Evolutionary conservation across 2,113 vertebrate species (phyloP), one percentile per base, ranked within the genome.

Genomic region (Phrynocephalus versicolor): DNA sequence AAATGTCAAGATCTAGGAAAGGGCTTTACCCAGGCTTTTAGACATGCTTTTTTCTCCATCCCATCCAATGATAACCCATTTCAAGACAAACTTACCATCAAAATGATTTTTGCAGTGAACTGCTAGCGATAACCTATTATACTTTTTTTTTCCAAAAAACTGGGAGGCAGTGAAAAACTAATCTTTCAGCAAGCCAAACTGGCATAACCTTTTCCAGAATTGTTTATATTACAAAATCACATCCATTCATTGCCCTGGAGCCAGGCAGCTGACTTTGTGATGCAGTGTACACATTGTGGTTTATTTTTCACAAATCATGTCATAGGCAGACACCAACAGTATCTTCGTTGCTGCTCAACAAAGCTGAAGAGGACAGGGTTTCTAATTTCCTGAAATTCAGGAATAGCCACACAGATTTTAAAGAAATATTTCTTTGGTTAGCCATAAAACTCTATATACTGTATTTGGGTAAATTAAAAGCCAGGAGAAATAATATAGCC

Each of bases 311-410:
- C 65, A 18, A 1, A 9, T 37, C 57, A 60, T 83, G 37, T 14
- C 65, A 85, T 73, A 82, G 78, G 75, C 81, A 85, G 89, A 87
- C 83, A 51, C 5, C 0, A 10, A 0, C 0, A 80, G 82, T 33
- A 75, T 85, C 85, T 37, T 64, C n/a, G 18, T 37, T 91, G 12
- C 9, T 87, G 45, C 87, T 91, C 77, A 91, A 88, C 70, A 30
- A 25, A 55, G 33, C 88, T 37, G 90, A 93, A 89, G 80, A n/a
- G 89, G 88, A 89, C 39, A 73, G 87, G 91, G 79, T 88, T 35
- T 92, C 77, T 57, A 0, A 0, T 93, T 93, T 92, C 92, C 93
- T 93, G 88, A 75, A 92, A 93, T 90, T 92, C 91, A 90, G 89
- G 37, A 39, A 23, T 21, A 62, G 60, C 58, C 5, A 3, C n/a